A percentile compares a stretch with the other conserved stretches of the same genome.
These are phyloP conservation scores for Orestias chungarensis DNA, from an alignment of 2,797 vertebrate species.

Conservation along the genomic window DNA sequence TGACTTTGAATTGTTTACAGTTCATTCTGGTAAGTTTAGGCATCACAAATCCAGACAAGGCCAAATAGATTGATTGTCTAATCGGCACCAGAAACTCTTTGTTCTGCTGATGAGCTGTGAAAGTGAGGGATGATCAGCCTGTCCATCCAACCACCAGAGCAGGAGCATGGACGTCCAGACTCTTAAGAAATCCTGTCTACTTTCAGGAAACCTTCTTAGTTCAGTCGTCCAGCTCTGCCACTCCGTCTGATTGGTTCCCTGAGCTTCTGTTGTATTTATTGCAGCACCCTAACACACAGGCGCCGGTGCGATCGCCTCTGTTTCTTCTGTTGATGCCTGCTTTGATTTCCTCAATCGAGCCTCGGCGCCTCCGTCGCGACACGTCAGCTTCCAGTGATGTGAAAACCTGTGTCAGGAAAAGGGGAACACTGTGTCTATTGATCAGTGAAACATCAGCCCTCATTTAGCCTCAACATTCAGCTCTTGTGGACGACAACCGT, in stretches of 20 bases:
- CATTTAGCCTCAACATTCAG: slow-evolving; percentile 43
- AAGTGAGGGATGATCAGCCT: slow-evolving; percentile 19
- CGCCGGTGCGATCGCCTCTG: background rate
- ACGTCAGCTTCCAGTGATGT: slow-evolving; percentile 62
- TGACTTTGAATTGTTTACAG: slow-evolving; percentile 23
- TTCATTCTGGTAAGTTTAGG: slow-evolving; percentile 21
- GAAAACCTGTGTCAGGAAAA: slow-evolving; percentile 83
- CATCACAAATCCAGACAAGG: slow-evolving; percentile 21
- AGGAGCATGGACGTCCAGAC: too few relatives aligned
- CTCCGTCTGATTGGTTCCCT: background rate
- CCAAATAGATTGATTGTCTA: slow-evolving; percentile 29
- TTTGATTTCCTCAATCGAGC: slow-evolving; percentile 70
- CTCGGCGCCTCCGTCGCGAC: slow-evolving; percentile 65
- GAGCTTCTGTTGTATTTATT: slow-evolving; percentile 1
- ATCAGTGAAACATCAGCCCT: slow-evolving; percentile 80
- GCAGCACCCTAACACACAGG: background rate
- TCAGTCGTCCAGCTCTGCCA: background rate
- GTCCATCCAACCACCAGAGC: slow-evolving; percentile 21
- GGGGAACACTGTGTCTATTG: slow-evolving; percentile 80
- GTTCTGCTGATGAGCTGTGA: slow-evolving; percentile 29
- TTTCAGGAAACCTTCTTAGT: slow-evolving; percentile 1
- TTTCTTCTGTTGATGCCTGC: slow-evolving; percentile 59
- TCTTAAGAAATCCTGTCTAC: background rate
- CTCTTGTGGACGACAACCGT: slow-evolving; percentile 23
- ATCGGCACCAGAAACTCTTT: background rate